phyloP scores from a whole-genome alignment of 64 coral and sea anemone species.

The Trachythela sp. region DNA sequence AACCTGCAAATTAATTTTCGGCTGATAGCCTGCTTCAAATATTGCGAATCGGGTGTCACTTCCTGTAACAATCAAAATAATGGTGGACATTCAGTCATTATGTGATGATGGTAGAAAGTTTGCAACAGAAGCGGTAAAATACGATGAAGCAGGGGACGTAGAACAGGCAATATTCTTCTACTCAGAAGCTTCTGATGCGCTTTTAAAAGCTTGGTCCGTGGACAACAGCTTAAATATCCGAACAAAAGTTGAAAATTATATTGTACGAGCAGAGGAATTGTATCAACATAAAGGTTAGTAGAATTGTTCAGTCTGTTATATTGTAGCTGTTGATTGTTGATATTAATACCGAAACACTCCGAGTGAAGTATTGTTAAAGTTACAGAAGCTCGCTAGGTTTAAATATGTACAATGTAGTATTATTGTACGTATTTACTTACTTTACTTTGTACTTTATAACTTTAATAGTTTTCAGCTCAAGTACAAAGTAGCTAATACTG shows the following conservation, averaged over 20 bases:
- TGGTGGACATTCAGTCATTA: conserved; percentile 66
- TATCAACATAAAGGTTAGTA: conserved; percentile 36
- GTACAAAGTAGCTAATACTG: no score
- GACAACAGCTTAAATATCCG: conserved; percentile 65
- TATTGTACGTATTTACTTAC: no score
- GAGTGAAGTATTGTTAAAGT: background rate
- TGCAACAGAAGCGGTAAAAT: conserved; percentile 77
- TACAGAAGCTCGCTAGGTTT: background rate
- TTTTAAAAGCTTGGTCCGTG: conserved; percentile 78
- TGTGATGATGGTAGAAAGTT: conserved; percentile 75
- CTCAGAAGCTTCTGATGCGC: conserved; percentile 77
- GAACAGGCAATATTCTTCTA: conserved; percentile 87
- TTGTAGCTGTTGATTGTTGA: background rate
- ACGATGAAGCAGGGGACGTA: conserved; percentile 64
- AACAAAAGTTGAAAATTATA: conserved; percentile 63
- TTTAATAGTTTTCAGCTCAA: no score
- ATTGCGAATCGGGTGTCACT: background rate
- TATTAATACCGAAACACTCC: background rate
- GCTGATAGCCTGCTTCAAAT: no score
- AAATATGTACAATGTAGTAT: no score
- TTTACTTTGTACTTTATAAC: no score
- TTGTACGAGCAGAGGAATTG: conserved; percentile 69
- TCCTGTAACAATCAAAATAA: conserved; percentile 18
- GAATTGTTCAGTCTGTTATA: background rate
- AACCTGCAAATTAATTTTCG: no score